These are phyloP conservation scores for Xestoiulus laeticollis DNA, from an alignment of 2,888 invertebrate species.

Conservation along the genomic window DNA sequence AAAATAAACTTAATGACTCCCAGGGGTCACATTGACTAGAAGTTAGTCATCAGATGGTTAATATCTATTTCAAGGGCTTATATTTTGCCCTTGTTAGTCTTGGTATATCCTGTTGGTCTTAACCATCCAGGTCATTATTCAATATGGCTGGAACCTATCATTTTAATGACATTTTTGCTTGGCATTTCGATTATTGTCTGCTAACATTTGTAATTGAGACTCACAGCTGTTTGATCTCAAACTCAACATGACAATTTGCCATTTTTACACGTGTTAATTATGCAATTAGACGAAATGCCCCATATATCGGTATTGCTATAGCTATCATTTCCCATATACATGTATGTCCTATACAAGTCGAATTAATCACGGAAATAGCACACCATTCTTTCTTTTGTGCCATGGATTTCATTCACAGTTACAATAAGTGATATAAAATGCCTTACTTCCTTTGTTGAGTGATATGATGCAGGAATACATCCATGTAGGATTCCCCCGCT, in stretches of 20 bases:
- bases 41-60: too few relatives aligned
- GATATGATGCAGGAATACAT: background rate
- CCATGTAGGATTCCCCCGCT: background rate
- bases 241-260: background rate
- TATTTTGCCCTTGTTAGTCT: too few relatives aligned
- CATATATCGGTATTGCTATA: background rate
- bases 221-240: slow-evolving; percentile 32
- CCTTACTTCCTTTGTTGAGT: background rate
- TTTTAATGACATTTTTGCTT: slow-evolving; percentile 17
- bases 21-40: too few relatives aligned
- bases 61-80: too few relatives aligned
- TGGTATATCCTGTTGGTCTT: too few relatives aligned
- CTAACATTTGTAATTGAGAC: background rate
- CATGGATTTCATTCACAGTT: background rate
- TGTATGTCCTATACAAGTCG: background rate
- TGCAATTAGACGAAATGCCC: background rate
- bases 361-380: background rate
- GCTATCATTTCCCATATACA: too few relatives aligned
- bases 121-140: too few relatives aligned
- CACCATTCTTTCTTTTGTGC: background rate
- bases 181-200: background rate
- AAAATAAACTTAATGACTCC: too few relatives aligned
- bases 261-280: slow-evolving; percentile 16
- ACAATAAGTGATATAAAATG: background rate
- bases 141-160: background rate